Evolutionary conservation across 2,888 invertebrate genomes (phyloP).

Genomic region (Cosmorhoe ocellata): DNA sequence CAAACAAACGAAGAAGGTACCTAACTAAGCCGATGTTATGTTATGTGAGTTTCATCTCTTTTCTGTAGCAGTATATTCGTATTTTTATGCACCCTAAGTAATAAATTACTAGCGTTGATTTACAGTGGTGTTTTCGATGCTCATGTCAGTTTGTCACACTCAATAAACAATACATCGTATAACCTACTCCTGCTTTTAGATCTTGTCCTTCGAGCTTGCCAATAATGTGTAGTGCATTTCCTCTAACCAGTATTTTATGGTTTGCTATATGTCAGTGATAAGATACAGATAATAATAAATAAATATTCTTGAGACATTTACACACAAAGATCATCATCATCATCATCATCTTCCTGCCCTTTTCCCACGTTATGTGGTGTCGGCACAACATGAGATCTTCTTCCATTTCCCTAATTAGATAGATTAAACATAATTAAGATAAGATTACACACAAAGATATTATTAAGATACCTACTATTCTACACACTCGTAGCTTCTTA

Average conservation of each 20-base stretch:
- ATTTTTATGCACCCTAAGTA: constrained; percentile 11
- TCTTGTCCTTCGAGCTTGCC: background rate
- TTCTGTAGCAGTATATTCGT: background rate
- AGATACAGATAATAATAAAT: too few species aligned
- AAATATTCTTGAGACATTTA: too few species aligned
- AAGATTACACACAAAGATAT: too few species aligned
- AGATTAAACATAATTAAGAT: too few species aligned
- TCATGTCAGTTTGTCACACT: background rate
- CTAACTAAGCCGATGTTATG: background rate
- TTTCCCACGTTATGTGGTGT: too few species aligned
- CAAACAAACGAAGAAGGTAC: background rate
- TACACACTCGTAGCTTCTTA: too few species aligned
- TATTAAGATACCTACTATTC: too few species aligned
- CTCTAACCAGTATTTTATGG: background rate
- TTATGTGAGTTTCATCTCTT: background rate
- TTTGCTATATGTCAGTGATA: too few species aligned
- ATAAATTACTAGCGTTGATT: constrained; percentile 18
- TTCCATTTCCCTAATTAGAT: too few species aligned
- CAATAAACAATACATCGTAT: constrained; percentile 12
- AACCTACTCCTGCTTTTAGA: background rate
- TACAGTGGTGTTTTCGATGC: constrained; percentile 17
- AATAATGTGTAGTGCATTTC: background rate
- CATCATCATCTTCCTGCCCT: too few species aligned
- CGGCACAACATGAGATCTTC: too few species aligned
- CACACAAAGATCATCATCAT: too few species aligned